Evolutionary conservation across 2,888 invertebrate genomes (phyloP).

Genomic region (Sturmia bella): DNA sequence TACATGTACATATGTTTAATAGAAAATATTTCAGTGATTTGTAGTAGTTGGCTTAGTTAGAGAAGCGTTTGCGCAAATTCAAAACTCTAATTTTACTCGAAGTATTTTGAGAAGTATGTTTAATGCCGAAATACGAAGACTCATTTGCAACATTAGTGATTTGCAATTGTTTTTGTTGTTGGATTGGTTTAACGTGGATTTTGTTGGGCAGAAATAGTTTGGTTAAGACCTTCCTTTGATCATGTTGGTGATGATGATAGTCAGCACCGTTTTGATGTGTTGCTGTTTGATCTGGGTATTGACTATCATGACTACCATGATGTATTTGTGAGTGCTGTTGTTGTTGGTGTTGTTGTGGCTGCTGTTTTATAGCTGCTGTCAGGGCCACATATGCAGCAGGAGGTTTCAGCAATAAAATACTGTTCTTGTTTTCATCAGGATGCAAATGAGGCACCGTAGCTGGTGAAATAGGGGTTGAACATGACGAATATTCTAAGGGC

Average conservation of each 20-base stretch:
- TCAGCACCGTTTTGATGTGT: constrained; percentile 40
- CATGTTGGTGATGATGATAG: constrained; percentile 51
- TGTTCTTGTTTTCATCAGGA: constrained; percentile 54
- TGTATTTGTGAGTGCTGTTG: constrained; percentile 19
- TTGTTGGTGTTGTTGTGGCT: constrained; percentile 6
- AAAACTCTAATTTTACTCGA: constrained; percentile 34
- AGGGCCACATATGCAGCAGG: constrained; percentile 21
- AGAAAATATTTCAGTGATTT: constrained; percentile 39
- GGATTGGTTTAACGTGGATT: constrained; percentile 47
- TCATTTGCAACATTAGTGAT: constrained; percentile 8
- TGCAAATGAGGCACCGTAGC: constrained; percentile 15
- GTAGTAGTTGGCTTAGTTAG: not conserved
- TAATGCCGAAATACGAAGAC: constrained; percentile 17
- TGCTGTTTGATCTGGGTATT: constrained; percentile 1
- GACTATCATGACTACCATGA: not conserved
- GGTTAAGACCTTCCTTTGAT: constrained; percentile 53
- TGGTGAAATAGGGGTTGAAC: constrained; percentile 6
- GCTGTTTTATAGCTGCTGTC: constrained; percentile 31
- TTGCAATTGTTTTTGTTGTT: constrained; percentile 40
- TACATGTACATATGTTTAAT: not conserved
- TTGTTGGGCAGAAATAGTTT: constrained; percentile 57
- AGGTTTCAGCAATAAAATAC: constrained; percentile 40
- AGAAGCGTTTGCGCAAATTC: constrained; percentile 50
- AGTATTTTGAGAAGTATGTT: constrained; percentile 30
- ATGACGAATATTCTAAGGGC: constrained; percentile 15